Evolutionary conservation across 2,797 vertebrate species (phyloP).

Genomic region (Diplodus sargus): DNA sequence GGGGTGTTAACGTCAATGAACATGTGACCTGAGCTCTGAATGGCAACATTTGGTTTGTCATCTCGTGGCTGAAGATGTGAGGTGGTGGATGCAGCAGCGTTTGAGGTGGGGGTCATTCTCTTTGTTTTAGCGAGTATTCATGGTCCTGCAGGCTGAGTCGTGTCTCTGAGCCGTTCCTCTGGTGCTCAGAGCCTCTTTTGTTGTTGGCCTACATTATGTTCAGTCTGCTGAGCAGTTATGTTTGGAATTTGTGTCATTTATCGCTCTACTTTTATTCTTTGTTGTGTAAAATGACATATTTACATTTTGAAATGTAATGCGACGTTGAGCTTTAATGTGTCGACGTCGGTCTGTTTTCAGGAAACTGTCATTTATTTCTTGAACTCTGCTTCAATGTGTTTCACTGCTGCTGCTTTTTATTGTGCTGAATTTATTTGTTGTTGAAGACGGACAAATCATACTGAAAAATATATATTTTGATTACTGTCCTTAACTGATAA

Average conservation of each 20-base stretch:
- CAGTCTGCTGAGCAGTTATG: slow-evolving; percentile 39
- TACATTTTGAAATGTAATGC: not conserved
- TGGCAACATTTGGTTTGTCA: slow-evolving; percentile 15
- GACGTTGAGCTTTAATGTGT: not conserved
- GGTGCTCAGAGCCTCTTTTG: slow-evolving; percentile 26
- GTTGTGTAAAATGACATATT: not conserved
- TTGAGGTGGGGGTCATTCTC: slow-evolving; percentile 21
- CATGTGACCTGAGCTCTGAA: slow-evolving; percentile 39
- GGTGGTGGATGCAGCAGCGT: slow-evolving; percentile 1
- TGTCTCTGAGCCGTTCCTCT: slow-evolving; percentile 10
- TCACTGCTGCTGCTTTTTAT: slow-evolving; percentile 1
- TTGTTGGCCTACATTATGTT: slow-evolving; percentile 50
- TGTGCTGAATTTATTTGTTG: not conserved
- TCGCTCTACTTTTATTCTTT: slow-evolving; percentile 4
- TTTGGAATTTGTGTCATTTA: slow-evolving; percentile 32
- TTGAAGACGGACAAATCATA: not conserved
- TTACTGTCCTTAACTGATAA: too few relatives aligned
- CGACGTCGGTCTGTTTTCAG: not conserved
- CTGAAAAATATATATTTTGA: not conserved
- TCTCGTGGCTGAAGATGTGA: slow-evolving; percentile 29
- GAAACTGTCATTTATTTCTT: not conserved
- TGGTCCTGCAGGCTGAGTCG: not conserved
- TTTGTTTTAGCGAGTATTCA: not conserved
- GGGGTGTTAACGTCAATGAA: slow-evolving; percentile 24
- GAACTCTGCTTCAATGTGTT: not conserved